Conservation (phyloP, 2,113 vertebrate species). For the Platichthys stellatus region DNA sequence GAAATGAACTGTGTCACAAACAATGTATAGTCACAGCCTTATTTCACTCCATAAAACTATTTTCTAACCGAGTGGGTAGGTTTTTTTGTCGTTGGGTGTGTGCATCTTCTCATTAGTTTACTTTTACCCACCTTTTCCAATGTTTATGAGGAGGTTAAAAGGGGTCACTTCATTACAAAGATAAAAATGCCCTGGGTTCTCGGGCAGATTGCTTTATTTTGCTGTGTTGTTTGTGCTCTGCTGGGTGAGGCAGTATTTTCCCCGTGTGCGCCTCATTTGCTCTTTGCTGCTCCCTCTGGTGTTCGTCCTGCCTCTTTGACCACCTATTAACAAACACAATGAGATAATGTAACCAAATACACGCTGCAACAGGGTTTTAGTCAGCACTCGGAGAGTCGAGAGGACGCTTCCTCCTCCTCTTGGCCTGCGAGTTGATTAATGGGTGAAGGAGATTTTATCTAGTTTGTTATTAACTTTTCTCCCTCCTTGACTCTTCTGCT, state of each 20-base stretch:
- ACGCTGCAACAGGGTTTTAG: constrained; percentile 51
- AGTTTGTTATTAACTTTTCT: constrained; percentile 57
- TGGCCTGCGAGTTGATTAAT: constrained; percentile 61
- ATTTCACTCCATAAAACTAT: background rate
- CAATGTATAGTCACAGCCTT: constrained; percentile 5
- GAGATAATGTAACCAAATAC: constrained; percentile 66
- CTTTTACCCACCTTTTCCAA: constrained; percentile 45
- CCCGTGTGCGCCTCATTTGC: constrained; percentile 33
- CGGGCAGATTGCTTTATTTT: constrained; percentile 24
- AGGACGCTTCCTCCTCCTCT: constrained; percentile 46
- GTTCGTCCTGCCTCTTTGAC: constrained; percentile 51
- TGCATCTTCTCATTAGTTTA: constrained; percentile 31
- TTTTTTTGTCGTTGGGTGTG: constrained; percentile 28
- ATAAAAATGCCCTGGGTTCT: constrained; percentile 50
- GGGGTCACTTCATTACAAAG: constrained; percentile 61
- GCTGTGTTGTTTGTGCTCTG: constrained; percentile 56
- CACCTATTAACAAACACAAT: constrained; percentile 63
- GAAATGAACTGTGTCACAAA: background rate
- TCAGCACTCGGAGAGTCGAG: constrained; percentile 32
- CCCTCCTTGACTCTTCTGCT: constrained; percentile 55
- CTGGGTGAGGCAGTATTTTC: constrained; percentile 51
- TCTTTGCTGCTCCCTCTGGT: constrained; percentile 63
- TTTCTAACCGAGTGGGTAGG: constrained; percentile 6
- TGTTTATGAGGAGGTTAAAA: constrained; percentile 60
- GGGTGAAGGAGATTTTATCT: constrained; percentile 62